Conservation (phyloP, 2,888 invertebrate species). For the Netelia melanura region DNA sequence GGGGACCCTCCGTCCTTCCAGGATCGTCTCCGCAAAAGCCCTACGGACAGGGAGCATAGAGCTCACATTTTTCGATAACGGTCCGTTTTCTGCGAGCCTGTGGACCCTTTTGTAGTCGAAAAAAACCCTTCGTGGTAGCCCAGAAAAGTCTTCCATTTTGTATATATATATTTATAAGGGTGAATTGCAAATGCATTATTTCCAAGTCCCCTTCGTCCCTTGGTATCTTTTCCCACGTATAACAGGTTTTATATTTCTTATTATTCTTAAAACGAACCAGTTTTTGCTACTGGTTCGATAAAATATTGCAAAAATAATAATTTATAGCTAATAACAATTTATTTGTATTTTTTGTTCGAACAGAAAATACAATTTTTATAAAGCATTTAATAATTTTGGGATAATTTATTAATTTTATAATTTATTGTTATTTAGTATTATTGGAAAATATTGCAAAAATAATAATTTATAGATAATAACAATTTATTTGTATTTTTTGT, state of each 20-base stretch:
- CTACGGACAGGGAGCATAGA: conserved; percentile 22
- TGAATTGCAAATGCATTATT: conserved; percentile 59
- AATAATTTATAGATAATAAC: too few relatives aligned
- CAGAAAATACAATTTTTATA: too few relatives aligned
- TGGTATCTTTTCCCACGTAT: neutral
- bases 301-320: neutral
- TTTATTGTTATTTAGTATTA: too few relatives aligned
- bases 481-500: too few relatives aligned
- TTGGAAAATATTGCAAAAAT: neutral
- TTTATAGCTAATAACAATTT: too few relatives aligned
- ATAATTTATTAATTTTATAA: too few relatives aligned
- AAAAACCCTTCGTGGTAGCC: conserved; percentile 8
- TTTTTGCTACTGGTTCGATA: neutral
- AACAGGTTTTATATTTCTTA: too few relatives aligned
- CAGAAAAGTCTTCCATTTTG: conserved; percentile 20
- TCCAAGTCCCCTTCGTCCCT: conserved; percentile 16
- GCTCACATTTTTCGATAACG: conserved; percentile 60
- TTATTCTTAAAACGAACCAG: neutral
- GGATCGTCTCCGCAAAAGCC: conserved; percentile 28
- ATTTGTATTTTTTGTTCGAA: too few relatives aligned
- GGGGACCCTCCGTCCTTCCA: conserved; percentile 46
- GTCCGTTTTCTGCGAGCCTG: conserved; percentile 32
- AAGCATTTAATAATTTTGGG: too few relatives aligned
- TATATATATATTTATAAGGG: conserved; percentile 24
- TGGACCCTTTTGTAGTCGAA: conserved; percentile 49